phyloP scores from a whole-genome alignment of 2,113 vertebrate species.

The Chroicocephalus ridibundus region DNA sequence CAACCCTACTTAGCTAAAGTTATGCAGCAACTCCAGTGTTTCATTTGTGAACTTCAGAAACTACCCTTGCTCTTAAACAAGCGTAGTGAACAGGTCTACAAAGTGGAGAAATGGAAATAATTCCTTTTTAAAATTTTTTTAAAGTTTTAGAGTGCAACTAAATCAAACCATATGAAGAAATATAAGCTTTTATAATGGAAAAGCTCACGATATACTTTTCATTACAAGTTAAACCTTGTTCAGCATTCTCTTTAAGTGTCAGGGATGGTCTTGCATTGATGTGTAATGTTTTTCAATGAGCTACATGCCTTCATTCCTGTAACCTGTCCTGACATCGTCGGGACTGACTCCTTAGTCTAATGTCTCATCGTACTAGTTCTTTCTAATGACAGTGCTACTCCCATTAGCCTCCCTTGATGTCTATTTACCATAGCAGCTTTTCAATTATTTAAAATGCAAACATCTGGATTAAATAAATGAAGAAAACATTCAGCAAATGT shows the following conservation, averaged over 20 bases:
- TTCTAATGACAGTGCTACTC: slow-evolving; percentile 28
- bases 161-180: not conserved
- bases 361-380: not conserved
- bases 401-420: slow-evolving; percentile 59
- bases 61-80: not conserved
- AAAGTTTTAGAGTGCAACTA: not conserved
- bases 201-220: not conserved
- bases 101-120: not conserved
- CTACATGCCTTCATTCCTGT: not conserved
- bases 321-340: slow-evolving; percentile 25
- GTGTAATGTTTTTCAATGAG: not conserved
- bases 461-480: slow-evolving; percentile 64
- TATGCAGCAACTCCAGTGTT: not conserved
- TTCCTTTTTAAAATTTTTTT: fast-evolving
- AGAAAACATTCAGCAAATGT: slow-evolving; percentile 39
- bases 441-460: slow-evolving; percentile 69
- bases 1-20: not conserved
- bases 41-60: not conserved
- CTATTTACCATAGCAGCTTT: slow-evolving; percentile 52
- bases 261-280: not conserved
- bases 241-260: not conserved
- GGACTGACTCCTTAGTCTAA: not conserved
- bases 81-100: not conserved
- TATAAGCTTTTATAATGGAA: fast-evolving
- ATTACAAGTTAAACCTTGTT: not conserved